Percentiles rank a stretch among this genome's conserved stretches.
phyloP scores from a whole-genome alignment of 2,113 vertebrate genomes.

The Lamprotornis superbus region DNA sequence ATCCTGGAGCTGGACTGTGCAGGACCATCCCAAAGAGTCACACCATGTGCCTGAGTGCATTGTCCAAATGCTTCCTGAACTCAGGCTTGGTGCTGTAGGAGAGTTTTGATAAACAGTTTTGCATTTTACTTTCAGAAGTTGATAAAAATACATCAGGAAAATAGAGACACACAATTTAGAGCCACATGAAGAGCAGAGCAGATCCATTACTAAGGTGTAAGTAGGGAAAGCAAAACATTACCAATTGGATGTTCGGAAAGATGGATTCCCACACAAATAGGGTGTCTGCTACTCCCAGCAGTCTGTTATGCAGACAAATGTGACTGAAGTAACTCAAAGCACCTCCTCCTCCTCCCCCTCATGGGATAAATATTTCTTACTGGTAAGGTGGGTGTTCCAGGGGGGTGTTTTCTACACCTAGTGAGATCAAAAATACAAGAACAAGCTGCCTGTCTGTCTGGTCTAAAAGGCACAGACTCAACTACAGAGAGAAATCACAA shows the following conservation, averaged over 20 bases:
- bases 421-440: not conserved
- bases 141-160: not conserved
- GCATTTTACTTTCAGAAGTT: not conserved
- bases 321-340: not conserved
- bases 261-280: not conserved
- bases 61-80: not conserved
- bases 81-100: not conserved
- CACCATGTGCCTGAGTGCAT: not conserved
- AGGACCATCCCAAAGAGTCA: not conserved
- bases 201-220: not conserved
- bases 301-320: not conserved
- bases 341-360: not conserved
- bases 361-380: not conserved
- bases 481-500: not conserved
- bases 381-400: not conserved
- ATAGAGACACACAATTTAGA: not conserved
- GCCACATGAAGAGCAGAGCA: not conserved
- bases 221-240: fast-evolving
- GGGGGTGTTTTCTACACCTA: not conserved
- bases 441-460: not conserved
- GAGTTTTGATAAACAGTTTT: not conserved
- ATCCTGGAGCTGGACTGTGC: too few species aligned
- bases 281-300: not conserved
- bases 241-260: not conserved
- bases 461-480: not conserved